phyloP scores from a whole-genome alignment of 2,113 vertebrate species.

The Vidua chalybeata region DNA sequence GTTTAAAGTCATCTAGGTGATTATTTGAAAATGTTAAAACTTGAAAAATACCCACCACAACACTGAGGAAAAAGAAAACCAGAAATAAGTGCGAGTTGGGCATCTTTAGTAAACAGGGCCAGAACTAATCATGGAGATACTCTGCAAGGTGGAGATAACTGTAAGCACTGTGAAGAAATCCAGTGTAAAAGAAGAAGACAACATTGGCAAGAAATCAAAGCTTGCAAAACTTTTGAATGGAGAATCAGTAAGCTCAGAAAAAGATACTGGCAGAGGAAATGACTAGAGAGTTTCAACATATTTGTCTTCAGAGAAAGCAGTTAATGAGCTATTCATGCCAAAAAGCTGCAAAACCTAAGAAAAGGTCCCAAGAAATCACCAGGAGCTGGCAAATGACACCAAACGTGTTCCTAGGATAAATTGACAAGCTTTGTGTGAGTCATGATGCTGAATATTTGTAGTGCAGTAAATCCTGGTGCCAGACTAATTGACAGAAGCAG shows the following conservation, averaged over 20 bases:
- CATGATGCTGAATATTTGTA: background rate
- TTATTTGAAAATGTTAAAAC: background rate
- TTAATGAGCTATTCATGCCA: slow-evolving; percentile 1
- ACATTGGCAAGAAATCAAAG: slow-evolving; percentile 1
- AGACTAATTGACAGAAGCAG: background rate
- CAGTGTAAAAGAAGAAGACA: background rate
- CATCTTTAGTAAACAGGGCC: background rate
- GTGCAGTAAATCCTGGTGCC: background rate
- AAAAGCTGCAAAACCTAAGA: background rate
- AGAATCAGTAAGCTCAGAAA: background rate
- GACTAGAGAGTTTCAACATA: background rate
- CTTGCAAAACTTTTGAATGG: background rate
- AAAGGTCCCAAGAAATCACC: background rate
- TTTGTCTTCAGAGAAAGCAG: slow-evolving; percentile 13
- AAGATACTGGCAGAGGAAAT: background rate
- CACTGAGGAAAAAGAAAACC: background rate
- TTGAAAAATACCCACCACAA: background rate
- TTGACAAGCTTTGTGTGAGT: background rate
- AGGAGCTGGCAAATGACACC: background rate
- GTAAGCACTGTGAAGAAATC: background rate
- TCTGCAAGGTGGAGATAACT: slow-evolving; percentile 22
- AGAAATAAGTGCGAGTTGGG: background rate
- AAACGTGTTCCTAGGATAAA: background rate
- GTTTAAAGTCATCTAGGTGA: background rate
- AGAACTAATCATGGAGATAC: background rate